Evolutionary conservation across 2,888 invertebrate genomes (phyloP), one percentile per base, ranked within the genome.

Genomic region (Anticlea derivata): DNA sequence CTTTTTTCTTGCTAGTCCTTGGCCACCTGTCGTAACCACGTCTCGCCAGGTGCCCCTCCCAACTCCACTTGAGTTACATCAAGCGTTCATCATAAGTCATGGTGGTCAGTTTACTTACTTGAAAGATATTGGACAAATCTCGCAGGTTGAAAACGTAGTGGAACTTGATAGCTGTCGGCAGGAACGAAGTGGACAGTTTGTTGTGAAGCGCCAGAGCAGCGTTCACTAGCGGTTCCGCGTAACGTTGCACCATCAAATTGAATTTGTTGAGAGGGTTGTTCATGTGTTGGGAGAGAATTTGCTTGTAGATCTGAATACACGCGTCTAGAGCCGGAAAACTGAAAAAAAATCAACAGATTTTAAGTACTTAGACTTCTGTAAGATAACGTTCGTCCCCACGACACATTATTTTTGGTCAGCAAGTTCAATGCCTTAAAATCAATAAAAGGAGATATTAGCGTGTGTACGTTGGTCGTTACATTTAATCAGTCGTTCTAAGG

Each of bases 101-200:
- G n/a, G n/a, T n/a, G n/a, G n/a, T n/a, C 4, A 17, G 17, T 4
- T 6, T 8, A 12, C 26, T 33, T 83, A 96, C 97, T 93, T 98
- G 97, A 81, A 98, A 98, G 60, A 98, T 95, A 75, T 98, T 98
- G 0, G 98, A 96, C 47, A 98, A 90, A 81, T 99, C 98, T 50
- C 98, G 91, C 44, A 98, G 86, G 79, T 98, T 99, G 83, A 98
- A 99, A 52, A 96, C 93, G 73, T 99, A 99, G 80, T 98, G 98
- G 79, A 98, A 98, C 85, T 98, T 98, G 62, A 97, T 92, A 12
- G 98, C 98, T 0, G 98, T 98, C 0, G 98, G 98, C 58, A 98
- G 88, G 85, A 98, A 98, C 0, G 92, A 93, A 1, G 93, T 76
- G 0, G 94, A 85, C 5, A 98, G 92, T 78, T 95, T 96, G 31